Evolutionary conservation across 23 tunicate genomes (phyloP), one percentile per base, ranked within the genome.

Genomic region (Styela plicata): DNA sequence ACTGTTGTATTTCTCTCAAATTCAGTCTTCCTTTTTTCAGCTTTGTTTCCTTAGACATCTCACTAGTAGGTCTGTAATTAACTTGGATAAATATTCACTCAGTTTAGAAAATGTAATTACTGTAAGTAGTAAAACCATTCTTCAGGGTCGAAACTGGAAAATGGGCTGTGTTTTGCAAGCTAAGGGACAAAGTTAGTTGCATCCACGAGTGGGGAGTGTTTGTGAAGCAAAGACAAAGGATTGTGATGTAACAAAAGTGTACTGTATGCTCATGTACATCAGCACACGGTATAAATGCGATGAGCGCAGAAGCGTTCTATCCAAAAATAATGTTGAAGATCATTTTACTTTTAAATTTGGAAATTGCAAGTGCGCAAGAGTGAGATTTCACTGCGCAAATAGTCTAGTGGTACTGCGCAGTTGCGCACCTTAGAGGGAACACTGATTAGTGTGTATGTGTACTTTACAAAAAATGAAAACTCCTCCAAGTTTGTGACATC

Each of bases 301-400:
- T 44, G 57, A 13, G 57, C 13, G 7, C 57, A 44, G 13, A 44
- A 5, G 57, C 13, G 13, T 5, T 44, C 10, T 7, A 44, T 5
- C 57, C 57, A 44, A 44, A 66, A 3, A 66, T 24, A 17, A 66
- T 17, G 17, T 66, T 7, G 3, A 7, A 27, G 17, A 27, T 5
- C 31, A 66, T 18, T n/a, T n/a, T n/a, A 18, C 70, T 66, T 17
- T 66, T 10, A 66, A 66, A 66, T 5, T 18, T 10, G 5, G 17
- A 66, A 5, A 27, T 66, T 66, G 70, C 70, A 66, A 66, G 17
- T 66, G 70, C 70, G 70, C 29, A 18, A 66, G 31, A 66, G 17
- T 66, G 70, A 66, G 70, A 66, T 66, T 66, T 66, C 18, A 66
- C 70, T 66, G 70, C 70, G 70, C 70, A 66, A 66, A 66, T 66